phyloP scores from a whole-genome alignment of 2,888 invertebrate genomes.

The Cosmia trapezina region DNA sequence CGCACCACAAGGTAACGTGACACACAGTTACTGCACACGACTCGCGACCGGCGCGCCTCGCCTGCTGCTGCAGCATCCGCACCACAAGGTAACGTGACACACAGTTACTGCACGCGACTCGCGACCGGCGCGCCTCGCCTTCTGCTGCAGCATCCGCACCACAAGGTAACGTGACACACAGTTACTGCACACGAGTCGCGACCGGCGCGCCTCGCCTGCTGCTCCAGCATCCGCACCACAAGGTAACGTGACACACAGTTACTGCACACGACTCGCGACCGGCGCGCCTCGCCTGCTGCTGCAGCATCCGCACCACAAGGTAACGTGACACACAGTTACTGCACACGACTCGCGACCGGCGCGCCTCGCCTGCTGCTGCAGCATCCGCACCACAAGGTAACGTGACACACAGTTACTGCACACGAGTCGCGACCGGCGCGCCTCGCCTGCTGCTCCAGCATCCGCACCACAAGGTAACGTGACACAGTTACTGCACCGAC shows the following conservation, averaged over 20 bases:
- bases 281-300: conserved; percentile 6
- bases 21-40: conserved; percentile 73
- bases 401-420: conserved; percentile 1
- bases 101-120: conserved; percentile 58
- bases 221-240: conserved; percentile 63
- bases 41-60: conserved; percentile 85
- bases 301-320: conserved; percentile 26
- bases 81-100: conserved; percentile 20
- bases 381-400: conserved; percentile 60
- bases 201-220: conserved; percentile 79
- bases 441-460: not conserved
- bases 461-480: conserved; percentile 59
- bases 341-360: not conserved
- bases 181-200: conserved; percentile 75
- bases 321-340: conserved; percentile 18
- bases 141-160: conserved; percentile 81
- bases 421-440: no score
- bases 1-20: conserved; percentile 73
- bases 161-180: conserved; percentile 23
- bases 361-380: not conserved
- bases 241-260: conserved; percentile 5
- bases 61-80: conserved; percentile 29
- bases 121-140: conserved; percentile 89
- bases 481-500: conserved; percentile 1
- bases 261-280: not conserved